A percentile compares a stretch with the other conserved stretches of the same genome.
Conservation (phyloP, 2,113 vertebrate species). For the Leptobrachium leishanense region DNA sequence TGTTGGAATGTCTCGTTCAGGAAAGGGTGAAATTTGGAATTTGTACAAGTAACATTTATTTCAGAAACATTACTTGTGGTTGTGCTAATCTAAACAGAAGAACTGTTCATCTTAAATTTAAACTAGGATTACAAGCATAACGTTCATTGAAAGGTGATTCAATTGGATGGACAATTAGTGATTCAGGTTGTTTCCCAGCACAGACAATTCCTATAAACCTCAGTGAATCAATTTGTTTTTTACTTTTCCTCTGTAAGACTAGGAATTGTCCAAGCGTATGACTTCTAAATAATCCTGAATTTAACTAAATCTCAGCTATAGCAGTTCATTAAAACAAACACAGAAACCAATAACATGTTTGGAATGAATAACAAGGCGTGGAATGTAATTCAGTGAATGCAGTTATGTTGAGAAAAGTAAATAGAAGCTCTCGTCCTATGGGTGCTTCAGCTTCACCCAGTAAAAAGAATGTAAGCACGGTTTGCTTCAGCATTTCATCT, state of each 20-base stretch:
- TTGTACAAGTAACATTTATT: too few species aligned
- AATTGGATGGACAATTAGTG: not conserved
- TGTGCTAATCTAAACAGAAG: too few species aligned
- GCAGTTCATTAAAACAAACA: slow-evolving; percentile 15
- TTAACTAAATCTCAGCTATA: slow-evolving; percentile 21
- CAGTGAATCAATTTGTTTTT: slow-evolving; percentile 5
- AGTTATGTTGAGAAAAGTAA: slow-evolving; percentile 38
- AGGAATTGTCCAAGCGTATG: not conserved
- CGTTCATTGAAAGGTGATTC: too few species aligned
- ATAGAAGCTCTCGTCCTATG: not conserved
- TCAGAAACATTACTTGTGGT: too few species aligned
- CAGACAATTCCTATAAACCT: not conserved
- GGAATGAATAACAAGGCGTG: slow-evolving; percentile 34
- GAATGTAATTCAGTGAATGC: slow-evolving; percentile 9
- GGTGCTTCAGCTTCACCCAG: too few species aligned
- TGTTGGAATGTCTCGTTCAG: too few species aligned
- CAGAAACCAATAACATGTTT: slow-evolving; percentile 19
- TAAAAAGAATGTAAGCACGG: too few species aligned
- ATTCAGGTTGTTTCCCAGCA: slow-evolving; percentile 3
- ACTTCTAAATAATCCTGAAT: slow-evolving; percentile 9
- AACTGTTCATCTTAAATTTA: too few species aligned
- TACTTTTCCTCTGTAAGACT: not conserved
- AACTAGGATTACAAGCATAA: too few species aligned
- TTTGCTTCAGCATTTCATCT: too few species aligned
- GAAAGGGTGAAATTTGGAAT: too few species aligned